Percentiles rank a stretch among this genome's conserved stretches.
Conservation (phyloP, 2,888 invertebrate genomes). For the Acronicta psi region DNA sequence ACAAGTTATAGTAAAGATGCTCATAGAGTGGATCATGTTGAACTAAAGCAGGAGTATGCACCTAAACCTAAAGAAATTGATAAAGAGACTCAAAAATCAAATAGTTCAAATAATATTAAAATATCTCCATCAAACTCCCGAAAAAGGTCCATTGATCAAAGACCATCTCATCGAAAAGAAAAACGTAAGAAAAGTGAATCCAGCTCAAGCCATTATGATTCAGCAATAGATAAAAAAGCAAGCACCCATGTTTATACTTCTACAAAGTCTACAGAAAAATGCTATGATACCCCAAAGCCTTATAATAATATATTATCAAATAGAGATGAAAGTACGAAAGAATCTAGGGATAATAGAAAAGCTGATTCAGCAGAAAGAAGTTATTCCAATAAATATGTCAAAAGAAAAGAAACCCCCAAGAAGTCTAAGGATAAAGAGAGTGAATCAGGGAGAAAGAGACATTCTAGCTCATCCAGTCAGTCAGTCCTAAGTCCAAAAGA, state of each 20-base stretch:
- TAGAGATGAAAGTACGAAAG: conserved; percentile 60
- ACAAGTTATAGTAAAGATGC: conserved; percentile 24
- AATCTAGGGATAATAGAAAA: conserved; percentile 67
- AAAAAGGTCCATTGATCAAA: conserved; percentile 81
- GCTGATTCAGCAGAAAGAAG: conserved; percentile 64
- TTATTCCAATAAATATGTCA: conserved; percentile 81
- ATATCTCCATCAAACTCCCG: conserved; percentile 67
- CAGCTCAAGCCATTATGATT: conserved; percentile 53
- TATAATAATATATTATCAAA: conserved; percentile 68
- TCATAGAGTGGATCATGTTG: conserved; percentile 32
- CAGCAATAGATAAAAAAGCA: conserved; percentile 62
- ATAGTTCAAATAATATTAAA: conserved; percentile 55
- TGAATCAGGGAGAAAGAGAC: conserved; percentile 64
- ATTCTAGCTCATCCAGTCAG: conserved; percentile 71
- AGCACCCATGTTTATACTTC: conserved; percentile 58
- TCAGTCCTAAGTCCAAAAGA: conserved; percentile 73
- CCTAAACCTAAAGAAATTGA: conserved; percentile 54
- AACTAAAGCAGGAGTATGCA: conserved; percentile 53
- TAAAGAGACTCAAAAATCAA: conserved; percentile 59
- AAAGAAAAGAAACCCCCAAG: conserved; percentile 75
- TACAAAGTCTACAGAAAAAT: conserved; percentile 65
- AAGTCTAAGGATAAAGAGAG: conserved; percentile 65
- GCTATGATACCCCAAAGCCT: conserved; percentile 66
- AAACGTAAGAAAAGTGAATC: conserved; percentile 82
- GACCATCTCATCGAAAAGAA: conserved; percentile 84